Base-by-base conservation (phyloP, 1,140 invertebrate species). In the Fopius arisanus region DNA sequence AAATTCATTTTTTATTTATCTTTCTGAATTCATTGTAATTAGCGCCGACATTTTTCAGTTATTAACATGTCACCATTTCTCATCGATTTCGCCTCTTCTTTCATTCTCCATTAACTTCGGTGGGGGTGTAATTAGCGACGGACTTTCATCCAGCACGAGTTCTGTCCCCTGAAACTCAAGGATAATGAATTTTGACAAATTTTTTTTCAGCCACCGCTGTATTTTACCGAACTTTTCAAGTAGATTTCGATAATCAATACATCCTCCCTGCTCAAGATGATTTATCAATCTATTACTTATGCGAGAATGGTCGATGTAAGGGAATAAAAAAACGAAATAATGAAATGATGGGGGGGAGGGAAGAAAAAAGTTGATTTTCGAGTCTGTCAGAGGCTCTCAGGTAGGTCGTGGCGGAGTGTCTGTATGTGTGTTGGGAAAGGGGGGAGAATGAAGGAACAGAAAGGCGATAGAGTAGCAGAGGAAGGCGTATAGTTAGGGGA, bases 391-490 rank as follows among this genome's bases (percentile, higher is more conserved):
- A n/a, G 59, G 48, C 62, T 72, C 21, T 19, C 23, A 73, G 33
- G 31, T 73, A 67, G 65, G 10, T 68, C 41, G 31, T 63, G 29
- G 33, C 23, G 19, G 23, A 29, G 19, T 66, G 40, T 14, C 29
- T 26, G 68, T 31, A 70, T 26, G 59, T 26, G 12, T 67, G 71
- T 40, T 29, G 14, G 6, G 7, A 14, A 48, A 14, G 54, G n/a
- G 54, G 54, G 19, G 54, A n/a, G n/a, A n/a, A n/a, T n/a, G n/a
- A 19, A 19, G 6, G 54, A 28, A 59, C 59, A 66, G 23, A 48
- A 67, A 72, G 41, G 77, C 70, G 74, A 76, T 67, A 65, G 75
- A 76, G 76, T 77, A 78, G 79, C 76, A 72, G 48, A 40, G 72
- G 70, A 69, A 77, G 40, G 33, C 62, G 31, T 12, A 67, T 19